Percentiles rank a stretch among this genome's conserved stretches.
These are phyloP conservation scores for Hipparchia sbordonii DNA, from an alignment of 2,888 invertebrate species.

Conservation along the genomic window DNA sequence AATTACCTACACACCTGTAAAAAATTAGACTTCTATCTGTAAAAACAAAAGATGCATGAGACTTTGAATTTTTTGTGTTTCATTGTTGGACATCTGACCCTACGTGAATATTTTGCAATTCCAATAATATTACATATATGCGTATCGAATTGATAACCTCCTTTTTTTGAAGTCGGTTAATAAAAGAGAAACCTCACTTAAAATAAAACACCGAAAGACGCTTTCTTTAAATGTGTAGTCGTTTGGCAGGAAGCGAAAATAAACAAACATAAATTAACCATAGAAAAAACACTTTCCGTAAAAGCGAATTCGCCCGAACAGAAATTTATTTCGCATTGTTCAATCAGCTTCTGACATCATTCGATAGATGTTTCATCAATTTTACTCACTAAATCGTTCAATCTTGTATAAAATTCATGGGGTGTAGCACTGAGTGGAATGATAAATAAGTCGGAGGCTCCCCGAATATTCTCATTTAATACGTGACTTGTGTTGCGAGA, in stretches of 20 bases:
- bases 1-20: too few species aligned
- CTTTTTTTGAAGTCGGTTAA: background rate
- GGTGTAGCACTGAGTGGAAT: conserved; percentile 79
- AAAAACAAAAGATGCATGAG: too few species aligned
- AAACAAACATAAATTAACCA: conserved; percentile 24
- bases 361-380: conserved; percentile 81
- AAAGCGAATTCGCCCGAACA: conserved; percentile 18
- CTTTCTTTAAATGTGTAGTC: conserved; percentile 1
- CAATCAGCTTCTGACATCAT: conserved; percentile 74
- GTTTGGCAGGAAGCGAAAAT: conserved; percentile 1
- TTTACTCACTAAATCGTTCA: conserved; percentile 81
- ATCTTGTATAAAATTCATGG: conserved; percentile 83
- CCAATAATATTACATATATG: too few species aligned
- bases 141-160: too few species aligned
- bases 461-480: conserved; percentile 83
- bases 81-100: too few species aligned
- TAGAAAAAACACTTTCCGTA: conserved; percentile 20
- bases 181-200: background rate
- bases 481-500: conserved; percentile 81
- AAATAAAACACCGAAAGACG: conserved; percentile 2
- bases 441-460: conserved; percentile 81
- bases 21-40: too few species aligned
- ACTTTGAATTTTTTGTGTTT: too few species aligned
- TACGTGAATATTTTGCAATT: too few species aligned
- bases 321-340: conserved; percentile 50